phyloP scores from a whole-genome alignment of 2,888 invertebrate species.

The Lucinisca nassula region DNA sequence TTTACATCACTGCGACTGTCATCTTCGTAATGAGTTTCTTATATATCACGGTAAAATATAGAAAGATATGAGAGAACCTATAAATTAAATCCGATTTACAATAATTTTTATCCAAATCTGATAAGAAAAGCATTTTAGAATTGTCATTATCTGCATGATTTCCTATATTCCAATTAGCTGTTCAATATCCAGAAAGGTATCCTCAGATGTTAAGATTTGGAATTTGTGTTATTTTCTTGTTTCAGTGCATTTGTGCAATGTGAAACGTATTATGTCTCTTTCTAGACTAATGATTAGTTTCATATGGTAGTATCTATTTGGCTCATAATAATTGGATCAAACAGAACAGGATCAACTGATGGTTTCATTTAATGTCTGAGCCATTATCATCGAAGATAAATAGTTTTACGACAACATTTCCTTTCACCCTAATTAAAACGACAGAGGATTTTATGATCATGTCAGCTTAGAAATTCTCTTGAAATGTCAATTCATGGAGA shows the following conservation, averaged over 20 bases:
- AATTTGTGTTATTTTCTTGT: no score
- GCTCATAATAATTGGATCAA: not conserved
- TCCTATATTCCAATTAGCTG: not conserved
- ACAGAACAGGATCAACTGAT: not conserved
- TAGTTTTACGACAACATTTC: not conserved
- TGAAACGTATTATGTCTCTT: no score
- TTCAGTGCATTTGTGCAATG: no score
- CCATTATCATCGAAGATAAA: not conserved
- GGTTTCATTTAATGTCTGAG: not conserved
- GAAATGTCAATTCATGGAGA: not conserved
- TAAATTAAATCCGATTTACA: no score
- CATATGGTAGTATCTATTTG: not conserved
- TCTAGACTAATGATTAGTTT: not conserved
- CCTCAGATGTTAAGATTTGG: no score
- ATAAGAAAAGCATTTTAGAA: no score
- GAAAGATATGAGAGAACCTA: no score
- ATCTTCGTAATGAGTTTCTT: not conserved
- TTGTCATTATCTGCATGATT: not conserved
- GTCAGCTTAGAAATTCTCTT: not conserved
- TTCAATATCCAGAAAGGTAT: not conserved
- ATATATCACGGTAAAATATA: not conserved
- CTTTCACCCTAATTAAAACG: not conserved
- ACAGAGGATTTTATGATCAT: not conserved
- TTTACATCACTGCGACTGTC: not conserved
- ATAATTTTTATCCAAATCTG: no score